Percentiles rank a stretch among this genome's conserved stretches.
These are phyloP conservation scores for Drosophila micromelanica DNA, from an alignment of 1,140 invertebrate species.

Conservation along the genomic window DNA sequence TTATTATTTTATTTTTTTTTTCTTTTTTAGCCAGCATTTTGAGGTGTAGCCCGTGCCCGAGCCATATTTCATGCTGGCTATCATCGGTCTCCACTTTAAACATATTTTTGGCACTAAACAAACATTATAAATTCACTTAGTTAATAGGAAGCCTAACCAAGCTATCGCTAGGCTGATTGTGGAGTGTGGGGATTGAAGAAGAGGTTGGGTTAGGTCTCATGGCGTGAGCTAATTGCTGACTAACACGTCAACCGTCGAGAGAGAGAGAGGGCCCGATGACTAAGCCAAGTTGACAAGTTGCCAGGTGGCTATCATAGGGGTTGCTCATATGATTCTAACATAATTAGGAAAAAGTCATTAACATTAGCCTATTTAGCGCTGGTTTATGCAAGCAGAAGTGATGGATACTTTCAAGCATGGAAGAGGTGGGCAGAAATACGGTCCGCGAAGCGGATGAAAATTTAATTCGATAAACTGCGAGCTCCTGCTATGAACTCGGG, in stretches of 20 bases:
- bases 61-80: constrained; percentile 36
- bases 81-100: constrained; percentile 50
- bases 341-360: constrained; percentile 74
- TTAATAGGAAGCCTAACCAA: constrained; percentile 53
- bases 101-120: constrained; percentile 52
- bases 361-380: constrained; percentile 61
- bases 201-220: constrained; percentile 37
- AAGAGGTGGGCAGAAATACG: background rate
- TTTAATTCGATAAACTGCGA: constrained; percentile 39
- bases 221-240: constrained; percentile 55
- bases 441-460: no score
- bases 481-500: constrained; percentile 38
- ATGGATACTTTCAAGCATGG: constrained; percentile 29
- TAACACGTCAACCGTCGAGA: constrained; percentile 62
- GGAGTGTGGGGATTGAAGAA: constrained; percentile 8
- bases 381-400: constrained; percentile 63
- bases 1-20: background rate
- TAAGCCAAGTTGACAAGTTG: constrained; percentile 11
- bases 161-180: constrained; percentile 3
- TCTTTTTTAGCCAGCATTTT: background rate
- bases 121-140: constrained; percentile 69
- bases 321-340: constrained; percentile 48
- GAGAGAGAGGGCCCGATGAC: constrained; percentile 39
- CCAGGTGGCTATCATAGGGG: constrained; percentile 29
- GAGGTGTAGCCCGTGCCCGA: constrained; percentile 34